Conservation (phyloP, 2,797 vertebrate species). For the Macropus fuliginosus region DNA sequence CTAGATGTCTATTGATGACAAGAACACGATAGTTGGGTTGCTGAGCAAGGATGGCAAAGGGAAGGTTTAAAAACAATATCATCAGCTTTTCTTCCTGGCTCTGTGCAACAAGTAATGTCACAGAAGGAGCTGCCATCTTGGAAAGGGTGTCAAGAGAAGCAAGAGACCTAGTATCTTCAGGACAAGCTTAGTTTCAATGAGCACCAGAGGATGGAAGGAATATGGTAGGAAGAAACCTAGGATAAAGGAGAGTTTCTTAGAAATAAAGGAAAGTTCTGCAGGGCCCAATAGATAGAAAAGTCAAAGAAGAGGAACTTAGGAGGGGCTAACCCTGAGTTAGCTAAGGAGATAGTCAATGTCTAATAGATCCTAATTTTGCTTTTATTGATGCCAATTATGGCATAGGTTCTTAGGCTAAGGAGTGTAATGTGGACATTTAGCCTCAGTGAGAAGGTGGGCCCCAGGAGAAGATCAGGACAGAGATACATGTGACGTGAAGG, state of each 20-base stretch:
- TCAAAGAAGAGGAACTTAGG: background rate
- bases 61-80: background rate
- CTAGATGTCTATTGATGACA: background rate
- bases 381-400: background rate
- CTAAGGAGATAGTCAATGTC: background rate
- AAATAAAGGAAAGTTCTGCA: background rate
- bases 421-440: background rate
- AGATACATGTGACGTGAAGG: no score
- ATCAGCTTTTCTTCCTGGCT: background rate
- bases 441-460: background rate
- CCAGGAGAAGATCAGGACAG: no score
- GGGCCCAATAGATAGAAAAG: background rate
- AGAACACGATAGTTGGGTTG: background rate
- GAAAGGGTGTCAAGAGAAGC: background rate
- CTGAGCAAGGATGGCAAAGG: background rate
- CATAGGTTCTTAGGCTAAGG: background rate
- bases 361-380: background rate
- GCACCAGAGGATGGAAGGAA: background rate
- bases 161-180: background rate
- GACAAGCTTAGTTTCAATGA: background rate
- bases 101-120: background rate
- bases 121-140: background rate
- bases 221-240: background rate
- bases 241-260: background rate
- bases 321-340: background rate